Base-by-base conservation (phyloP, 1,140 invertebrate genomes). In the Caenorhabditis brenneri region DNA sequence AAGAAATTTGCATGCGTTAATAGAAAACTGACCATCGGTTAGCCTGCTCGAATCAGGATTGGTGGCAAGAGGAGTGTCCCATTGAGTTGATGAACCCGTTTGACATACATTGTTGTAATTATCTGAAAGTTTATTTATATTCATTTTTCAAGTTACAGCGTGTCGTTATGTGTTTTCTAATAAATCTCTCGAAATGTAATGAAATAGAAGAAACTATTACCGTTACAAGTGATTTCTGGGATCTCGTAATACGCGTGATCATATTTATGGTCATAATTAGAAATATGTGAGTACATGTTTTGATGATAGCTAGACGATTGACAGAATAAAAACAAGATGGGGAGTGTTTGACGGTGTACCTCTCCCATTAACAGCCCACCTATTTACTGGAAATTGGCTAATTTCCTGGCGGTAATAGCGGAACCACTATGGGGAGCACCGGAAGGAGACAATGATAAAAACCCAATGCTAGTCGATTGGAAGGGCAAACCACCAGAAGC, bases 11-110 rank as follows among this genome's bases (percentile, higher is more conserved):
- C 65, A 74, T 74, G 3, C 27, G 33, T 46, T 74, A 74, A 74
- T 74, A 74, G 33, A 74, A 74, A 55, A 74, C 65, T 74, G 65
- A 74, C 65, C 65, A 31, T 74, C 65, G 65, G 65, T 46, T 74
- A 74, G 33, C 36, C 65, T 29, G 12, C 29, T 15, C 7, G 65
- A 24, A 36, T 74, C 65, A 10, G 36, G 65, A 42, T 46, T 46
- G 36, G 24, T 74, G 36, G 65, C n/a, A 15, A 74, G 65, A 2
- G 65, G 22, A 74, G 65, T 74, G 33, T 74, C 65, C 65, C 65
- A 74, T 46, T 74, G 65, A 22, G 65, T 46, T 19, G 65, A 74
- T 7, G 65, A 22, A 42, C 29, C 36, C 12, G 65, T 33, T 19
- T 74, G 65, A 24, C 65, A 74, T 15, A 74, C 65, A 24, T 42